Evolutionary conservation across 2,113 vertebrate genomes (phyloP).

Genomic region (Nipponia nippon): DNA sequence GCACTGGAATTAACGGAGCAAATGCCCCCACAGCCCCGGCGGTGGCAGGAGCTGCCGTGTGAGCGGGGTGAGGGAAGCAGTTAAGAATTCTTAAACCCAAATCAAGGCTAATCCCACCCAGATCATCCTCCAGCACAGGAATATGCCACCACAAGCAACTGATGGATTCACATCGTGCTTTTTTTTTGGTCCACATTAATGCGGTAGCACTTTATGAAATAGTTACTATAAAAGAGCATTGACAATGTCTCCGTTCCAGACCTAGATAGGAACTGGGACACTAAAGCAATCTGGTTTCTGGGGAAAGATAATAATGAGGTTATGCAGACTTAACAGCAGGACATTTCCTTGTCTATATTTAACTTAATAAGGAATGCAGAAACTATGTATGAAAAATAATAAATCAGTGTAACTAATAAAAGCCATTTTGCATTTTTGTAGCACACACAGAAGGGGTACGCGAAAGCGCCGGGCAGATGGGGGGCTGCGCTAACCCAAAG

Average conservation of each 20-base stretch:
- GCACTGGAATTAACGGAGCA: neutral
- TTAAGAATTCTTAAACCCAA: neutral
- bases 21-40: accelerated
- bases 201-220: accelerated
- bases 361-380: neutral
- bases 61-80: neutral
- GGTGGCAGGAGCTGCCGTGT: neutral
- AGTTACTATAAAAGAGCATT: neutral
- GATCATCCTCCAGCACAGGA: neutral
- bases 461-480: neutral
- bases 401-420: neutral
- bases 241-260: neutral
- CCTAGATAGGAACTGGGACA: neutral
- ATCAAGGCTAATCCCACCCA: neutral
- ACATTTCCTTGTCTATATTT: neutral
- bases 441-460: accelerated
- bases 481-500: too few relatives aligned
- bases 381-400: neutral
- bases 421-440: neutral
- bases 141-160: neutral
- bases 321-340: neutral
- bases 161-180: too few relatives aligned
- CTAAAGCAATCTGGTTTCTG: neutral
- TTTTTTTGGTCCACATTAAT: neutral
- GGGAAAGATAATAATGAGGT: neutral